Percentiles rank a stretch among this genome's conserved stretches.
Evolutionary conservation across 2,797 vertebrate species (phyloP).

Genomic region (Microcaecilia unicolor): DNA sequence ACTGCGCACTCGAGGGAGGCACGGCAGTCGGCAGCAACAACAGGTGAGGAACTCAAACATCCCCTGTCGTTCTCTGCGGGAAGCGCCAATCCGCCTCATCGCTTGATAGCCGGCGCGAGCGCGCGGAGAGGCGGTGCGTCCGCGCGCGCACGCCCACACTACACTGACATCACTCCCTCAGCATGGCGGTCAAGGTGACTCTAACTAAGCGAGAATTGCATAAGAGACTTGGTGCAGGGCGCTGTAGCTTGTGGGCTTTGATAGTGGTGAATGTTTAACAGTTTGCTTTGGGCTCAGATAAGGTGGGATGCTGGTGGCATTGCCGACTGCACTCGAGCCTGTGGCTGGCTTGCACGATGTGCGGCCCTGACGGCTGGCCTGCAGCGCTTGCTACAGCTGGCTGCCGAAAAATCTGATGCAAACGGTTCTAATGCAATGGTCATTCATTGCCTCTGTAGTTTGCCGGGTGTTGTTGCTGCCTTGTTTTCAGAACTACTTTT

Average conservation of each 20-base stretch:
- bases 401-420: too few relatives aligned
- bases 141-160: slow-evolving; percentile 1
- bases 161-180: slow-evolving; percentile 66
- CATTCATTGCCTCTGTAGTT: not conserved
- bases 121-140: slow-evolving; percentile 31
- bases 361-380: not conserved
- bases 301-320: not conserved
- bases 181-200: slow-evolving; percentile 99
- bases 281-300: not conserved
- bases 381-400: not conserved
- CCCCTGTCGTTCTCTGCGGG: too few relatives aligned
- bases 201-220: slow-evolving; percentile 42
- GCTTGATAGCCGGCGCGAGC: too few relatives aligned
- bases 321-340: not conserved
- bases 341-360: not conserved
- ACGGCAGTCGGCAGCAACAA: too few relatives aligned
- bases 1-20: too few relatives aligned
- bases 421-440: too few relatives aligned
- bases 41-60: too few relatives aligned
- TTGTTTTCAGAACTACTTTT: too few relatives aligned
- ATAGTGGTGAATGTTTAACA: too few relatives aligned
- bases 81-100: too few relatives aligned
- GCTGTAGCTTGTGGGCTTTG: too few relatives aligned
- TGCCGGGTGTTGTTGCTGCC: too few relatives aligned
- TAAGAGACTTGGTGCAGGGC: slow-evolving; percentile 12